Evolutionary conservation across 1,140 invertebrate species (phyloP).

Genomic region (Drosophila orena): DNA sequence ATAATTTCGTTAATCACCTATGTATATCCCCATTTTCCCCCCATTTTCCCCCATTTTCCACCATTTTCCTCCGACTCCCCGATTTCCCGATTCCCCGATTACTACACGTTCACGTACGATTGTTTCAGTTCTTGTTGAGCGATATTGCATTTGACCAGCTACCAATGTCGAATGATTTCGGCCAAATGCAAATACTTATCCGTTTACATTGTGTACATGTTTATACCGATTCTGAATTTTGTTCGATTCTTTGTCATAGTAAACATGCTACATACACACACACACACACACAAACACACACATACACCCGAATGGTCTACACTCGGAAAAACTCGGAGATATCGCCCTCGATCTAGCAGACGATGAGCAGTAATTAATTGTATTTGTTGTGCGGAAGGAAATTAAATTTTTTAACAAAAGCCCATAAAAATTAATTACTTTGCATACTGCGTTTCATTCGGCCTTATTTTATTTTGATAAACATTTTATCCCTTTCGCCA

Average conservation of each 20-base stretch:
- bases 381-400: conserved; percentile 18
- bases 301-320: conserved; percentile 8
- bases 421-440: conserved; percentile 77
- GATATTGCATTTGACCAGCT: conserved; percentile 55
- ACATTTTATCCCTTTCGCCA: conserved; percentile 55
- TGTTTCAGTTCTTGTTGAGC: conserved; percentile 40
- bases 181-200: conserved; percentile 35
- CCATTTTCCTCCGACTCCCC: background rate
- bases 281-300: background rate
- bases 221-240: conserved; percentile 33
- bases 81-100: background rate
- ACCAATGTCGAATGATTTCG: conserved; percentile 42
- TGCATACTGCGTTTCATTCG: conserved; percentile 30
- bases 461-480: conserved; percentile 51
- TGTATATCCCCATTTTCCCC: conserved; percentile 3
- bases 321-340: conserved; percentile 1
- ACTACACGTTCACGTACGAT: conserved; percentile 16
- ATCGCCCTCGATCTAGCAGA: conserved; percentile 14
- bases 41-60: background rate
- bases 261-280: conserved; percentile 36
- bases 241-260: conserved; percentile 37
- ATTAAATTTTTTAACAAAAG: conserved; percentile 60
- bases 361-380: conserved; percentile 50
- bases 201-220: conserved; percentile 38
- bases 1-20: conserved; percentile 59